Conservation (phyloP, 2,113 vertebrate genomes). For the Varanus salvator region DNA sequence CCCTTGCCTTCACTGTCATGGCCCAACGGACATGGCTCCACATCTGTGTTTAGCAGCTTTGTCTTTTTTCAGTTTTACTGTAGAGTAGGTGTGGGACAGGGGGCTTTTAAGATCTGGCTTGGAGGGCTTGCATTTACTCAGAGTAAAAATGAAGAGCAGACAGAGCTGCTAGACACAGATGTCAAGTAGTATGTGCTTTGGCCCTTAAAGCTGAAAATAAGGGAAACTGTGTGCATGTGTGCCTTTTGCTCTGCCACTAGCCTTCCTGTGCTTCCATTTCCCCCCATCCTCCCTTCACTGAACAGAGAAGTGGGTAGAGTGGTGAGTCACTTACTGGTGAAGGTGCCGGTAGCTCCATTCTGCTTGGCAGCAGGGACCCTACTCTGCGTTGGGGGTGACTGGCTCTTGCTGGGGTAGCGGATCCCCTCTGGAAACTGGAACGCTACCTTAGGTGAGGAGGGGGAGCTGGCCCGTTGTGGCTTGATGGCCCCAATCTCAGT, state of each 20-base stretch:
- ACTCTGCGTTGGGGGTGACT: conserved; percentile 6
- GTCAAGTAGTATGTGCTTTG: too few species aligned
- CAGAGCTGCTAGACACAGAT: too few species aligned
- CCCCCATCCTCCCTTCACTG: neutral
- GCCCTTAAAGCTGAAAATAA: neutral
- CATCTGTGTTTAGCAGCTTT: too few species aligned
- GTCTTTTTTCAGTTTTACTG: too few species aligned
- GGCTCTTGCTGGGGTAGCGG: conserved; percentile 81
- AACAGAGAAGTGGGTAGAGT: neutral
- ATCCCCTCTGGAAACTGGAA: conserved; percentile 73
- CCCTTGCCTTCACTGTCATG: neutral
- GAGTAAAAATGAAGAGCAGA: too few species aligned
- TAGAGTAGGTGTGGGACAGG: too few species aligned
- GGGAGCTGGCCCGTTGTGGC: conserved; percentile 79
- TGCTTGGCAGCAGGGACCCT: conserved; percentile 15
- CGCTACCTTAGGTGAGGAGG: conserved; percentile 73
- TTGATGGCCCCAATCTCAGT: conserved; percentile 73
- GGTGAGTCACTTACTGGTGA: conserved; percentile 81
- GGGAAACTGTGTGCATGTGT: neutral
- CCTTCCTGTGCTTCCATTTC: neutral
- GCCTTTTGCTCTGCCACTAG: neutral
- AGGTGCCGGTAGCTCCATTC: conserved; percentile 70
- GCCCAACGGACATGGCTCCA: too few species aligned
- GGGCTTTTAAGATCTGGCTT: too few species aligned
- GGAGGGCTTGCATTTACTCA: too few species aligned